A percentile compares a stretch with the other conserved stretches of the same genome.
These are phyloP conservation scores for Andrena haemorrhoa DNA, from an alignment of 2,888 invertebrate genomes.

Conservation along the genomic window DNA sequence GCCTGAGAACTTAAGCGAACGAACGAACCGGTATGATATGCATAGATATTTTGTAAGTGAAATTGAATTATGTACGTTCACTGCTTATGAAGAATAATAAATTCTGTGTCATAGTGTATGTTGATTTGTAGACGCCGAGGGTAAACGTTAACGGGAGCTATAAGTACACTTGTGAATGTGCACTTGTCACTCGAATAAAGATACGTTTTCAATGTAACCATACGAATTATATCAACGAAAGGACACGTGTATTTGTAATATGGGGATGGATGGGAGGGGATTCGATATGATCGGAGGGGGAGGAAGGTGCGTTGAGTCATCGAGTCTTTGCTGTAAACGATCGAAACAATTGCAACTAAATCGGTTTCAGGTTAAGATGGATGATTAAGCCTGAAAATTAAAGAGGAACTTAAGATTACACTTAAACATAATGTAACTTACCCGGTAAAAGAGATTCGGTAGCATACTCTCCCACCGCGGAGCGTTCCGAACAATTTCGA, in stretches of 20 bases:
- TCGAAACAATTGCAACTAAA: background rate
- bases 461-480: slow-evolving; percentile 5
- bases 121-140: slow-evolving; percentile 49
- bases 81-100: slow-evolving; percentile 82
- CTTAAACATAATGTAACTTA: slow-evolving; percentile 36
- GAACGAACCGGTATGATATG: slow-evolving; percentile 46
- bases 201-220: slow-evolving; percentile 52
- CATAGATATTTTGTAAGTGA: slow-evolving; percentile 83
- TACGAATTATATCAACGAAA: background rate
- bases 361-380: background rate
- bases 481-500: slow-evolving; percentile 15
- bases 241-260: background rate
- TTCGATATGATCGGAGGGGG: too few species aligned
- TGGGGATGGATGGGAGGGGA: background rate
- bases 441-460: slow-evolving; percentile 28
- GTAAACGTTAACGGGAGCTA: slow-evolving; percentile 28
- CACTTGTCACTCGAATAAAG: slow-evolving; percentile 56
- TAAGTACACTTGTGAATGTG: slow-evolving; percentile 48
- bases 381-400: background rate
- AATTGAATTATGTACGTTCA: slow-evolving; percentile 80
- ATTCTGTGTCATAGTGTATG: slow-evolving; percentile 81
- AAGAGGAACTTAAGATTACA: slow-evolving; percentile 5
- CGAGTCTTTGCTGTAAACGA: too few species aligned
- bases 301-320: background rate
- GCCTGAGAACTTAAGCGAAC: slow-evolving; percentile 46